phyloP scores from a whole-genome alignment of 2,888 invertebrate species.

The Steinernema hermaphroditum region DNA sequence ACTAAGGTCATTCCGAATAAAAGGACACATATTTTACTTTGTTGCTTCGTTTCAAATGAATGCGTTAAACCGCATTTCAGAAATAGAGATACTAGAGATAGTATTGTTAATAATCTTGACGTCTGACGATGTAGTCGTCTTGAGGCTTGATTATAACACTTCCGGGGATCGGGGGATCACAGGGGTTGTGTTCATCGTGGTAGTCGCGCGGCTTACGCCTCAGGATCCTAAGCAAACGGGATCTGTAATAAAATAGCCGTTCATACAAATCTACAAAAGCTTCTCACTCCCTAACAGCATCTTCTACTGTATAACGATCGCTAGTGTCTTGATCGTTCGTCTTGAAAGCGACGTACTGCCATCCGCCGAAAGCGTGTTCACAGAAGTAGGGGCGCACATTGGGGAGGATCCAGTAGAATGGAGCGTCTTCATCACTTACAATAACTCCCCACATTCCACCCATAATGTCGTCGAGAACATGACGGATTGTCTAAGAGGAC shows the following conservation, averaged over 20 bases:
- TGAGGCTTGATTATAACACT: not conserved
- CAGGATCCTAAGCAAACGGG: not conserved
- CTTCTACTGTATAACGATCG: not conserved
- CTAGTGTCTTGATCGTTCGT: not conserved
- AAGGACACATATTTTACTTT: too few relatives aligned
- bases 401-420: not conserved
- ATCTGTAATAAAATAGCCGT: not conserved
- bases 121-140: constrained; percentile 5
- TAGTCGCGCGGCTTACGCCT: constrained; percentile 13
- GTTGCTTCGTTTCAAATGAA: too few relatives aligned
- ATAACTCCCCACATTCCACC: constrained; percentile 20
- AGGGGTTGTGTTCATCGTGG: constrained; percentile 25
- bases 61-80: too few relatives aligned
- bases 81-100: too few relatives aligned
- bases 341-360: constrained; percentile 16
- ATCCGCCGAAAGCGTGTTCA: not conserved
- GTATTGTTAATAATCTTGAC: not conserved
- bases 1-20: too few relatives aligned
- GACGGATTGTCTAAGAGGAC: not conserved
- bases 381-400: constrained; percentile 12
- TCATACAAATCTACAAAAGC: not conserved
- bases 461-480: not conserved
- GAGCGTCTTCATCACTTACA: constrained; percentile 1
- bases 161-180: constrained; percentile 18
- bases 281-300: not conserved